Conservation (phyloP, 2,113 vertebrate species). For the Ciconia stormi region DNA sequence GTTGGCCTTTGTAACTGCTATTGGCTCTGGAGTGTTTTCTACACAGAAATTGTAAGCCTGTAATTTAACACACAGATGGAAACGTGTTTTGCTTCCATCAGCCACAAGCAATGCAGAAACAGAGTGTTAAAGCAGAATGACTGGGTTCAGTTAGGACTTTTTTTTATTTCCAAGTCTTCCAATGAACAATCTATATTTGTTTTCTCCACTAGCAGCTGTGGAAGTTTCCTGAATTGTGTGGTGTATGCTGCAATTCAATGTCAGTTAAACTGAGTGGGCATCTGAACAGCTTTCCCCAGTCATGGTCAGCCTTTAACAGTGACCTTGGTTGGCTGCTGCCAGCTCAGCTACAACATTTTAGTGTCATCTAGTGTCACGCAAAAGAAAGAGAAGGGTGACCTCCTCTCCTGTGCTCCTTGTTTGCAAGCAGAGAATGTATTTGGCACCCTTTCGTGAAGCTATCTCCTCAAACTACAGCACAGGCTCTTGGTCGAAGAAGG, state of each 20-base stretch:
- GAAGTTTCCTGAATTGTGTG: neutral
- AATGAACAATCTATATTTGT: neutral
- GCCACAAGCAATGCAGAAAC: neutral
- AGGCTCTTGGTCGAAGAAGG: neutral
- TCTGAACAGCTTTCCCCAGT: neutral
- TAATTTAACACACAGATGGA: neutral
- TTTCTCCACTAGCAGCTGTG: neutral
- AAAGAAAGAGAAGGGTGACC: neutral
- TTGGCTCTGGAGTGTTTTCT: conserved; percentile 58
- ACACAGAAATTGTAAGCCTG: neutral
- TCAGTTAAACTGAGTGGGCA: neutral
- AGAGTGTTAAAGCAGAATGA: neutral
- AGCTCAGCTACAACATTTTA: neutral
- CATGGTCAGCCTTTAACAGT: neutral
- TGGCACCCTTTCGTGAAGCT: neutral
- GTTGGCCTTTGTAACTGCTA: conserved; percentile 76
- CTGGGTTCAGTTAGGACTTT: neutral
- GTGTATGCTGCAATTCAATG: accelerated
- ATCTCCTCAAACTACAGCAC: neutral
- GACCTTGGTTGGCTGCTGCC: neutral
- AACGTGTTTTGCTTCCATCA: neutral
- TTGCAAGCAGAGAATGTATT: neutral
- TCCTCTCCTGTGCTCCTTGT: neutral
- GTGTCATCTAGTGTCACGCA: neutral
- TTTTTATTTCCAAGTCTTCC: neutral